Conservation (phyloP, 2,797 vertebrate species). For the Gephyroberyx darwinii region DNA sequence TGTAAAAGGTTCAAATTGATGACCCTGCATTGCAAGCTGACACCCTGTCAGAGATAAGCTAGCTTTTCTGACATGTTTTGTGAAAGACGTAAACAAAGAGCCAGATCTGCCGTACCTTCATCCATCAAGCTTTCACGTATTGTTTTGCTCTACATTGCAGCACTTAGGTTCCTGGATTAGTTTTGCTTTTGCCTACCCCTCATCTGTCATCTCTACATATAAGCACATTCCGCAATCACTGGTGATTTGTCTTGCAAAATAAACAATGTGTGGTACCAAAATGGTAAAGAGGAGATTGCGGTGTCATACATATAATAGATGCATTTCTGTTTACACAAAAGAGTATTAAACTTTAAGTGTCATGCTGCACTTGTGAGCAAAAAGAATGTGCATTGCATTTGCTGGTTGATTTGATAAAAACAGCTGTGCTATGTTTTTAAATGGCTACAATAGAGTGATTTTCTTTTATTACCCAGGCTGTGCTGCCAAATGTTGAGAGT, state of each 20-base stretch:
- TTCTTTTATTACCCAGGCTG: background rate
- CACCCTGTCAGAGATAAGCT: constrained; percentile 46
- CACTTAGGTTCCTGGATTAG: constrained; percentile 14
- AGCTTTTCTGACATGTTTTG: constrained; percentile 42
- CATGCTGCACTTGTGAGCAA: background rate
- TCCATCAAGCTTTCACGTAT: constrained; percentile 59
- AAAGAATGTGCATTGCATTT: constrained; percentile 1
- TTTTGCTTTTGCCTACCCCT: constrained; percentile 39
- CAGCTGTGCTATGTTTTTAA: background rate
- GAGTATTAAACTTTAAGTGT: background rate
- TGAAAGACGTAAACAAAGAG: constrained; percentile 57
- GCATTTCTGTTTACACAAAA: background rate
- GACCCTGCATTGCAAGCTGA: constrained; percentile 24
- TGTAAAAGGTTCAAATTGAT: constrained; percentile 39
- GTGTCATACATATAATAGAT: constrained; percentile 1
- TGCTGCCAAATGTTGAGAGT: constrained; percentile 33
- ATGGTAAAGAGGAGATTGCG: constrained; percentile 18
- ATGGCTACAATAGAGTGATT: background rate
- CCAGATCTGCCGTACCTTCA: constrained; percentile 31
- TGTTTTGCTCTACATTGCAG: constrained; percentile 39
- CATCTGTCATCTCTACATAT: constrained; percentile 49
- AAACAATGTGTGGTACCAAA: constrained; percentile 18
- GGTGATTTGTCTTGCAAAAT: constrained; percentile 38
- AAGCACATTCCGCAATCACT: constrained; percentile 46
- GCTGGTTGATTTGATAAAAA: constrained; percentile 2